Percentiles rank a stretch among this genome's conserved stretches.
phyloP scores from a whole-genome alignment of 2,113 vertebrate species.

The Hepsetus odoe region DNA sequence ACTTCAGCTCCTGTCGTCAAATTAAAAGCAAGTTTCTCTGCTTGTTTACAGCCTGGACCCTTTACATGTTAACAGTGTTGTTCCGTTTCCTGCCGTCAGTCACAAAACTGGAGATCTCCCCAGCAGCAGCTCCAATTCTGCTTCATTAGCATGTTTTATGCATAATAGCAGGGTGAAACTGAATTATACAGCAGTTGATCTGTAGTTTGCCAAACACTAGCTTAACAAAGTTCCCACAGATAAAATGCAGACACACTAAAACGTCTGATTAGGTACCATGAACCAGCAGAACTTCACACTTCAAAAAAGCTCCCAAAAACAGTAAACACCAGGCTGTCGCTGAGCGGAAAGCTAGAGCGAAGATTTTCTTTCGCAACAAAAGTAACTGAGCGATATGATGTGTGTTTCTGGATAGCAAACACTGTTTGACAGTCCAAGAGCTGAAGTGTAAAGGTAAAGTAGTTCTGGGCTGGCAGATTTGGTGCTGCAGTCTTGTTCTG shows the following conservation, averaged over 20 bases:
- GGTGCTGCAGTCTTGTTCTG: constrained; percentile 15
- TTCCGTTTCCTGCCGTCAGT: constrained; percentile 3
- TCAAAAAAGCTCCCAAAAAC: neutral
- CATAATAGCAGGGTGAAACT: neutral
- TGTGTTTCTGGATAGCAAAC: constrained; percentile 21
- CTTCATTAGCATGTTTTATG: constrained; percentile 39
- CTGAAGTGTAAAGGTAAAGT: neutral
- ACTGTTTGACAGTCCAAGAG: constrained; percentile 26
- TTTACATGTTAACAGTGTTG: neutral
- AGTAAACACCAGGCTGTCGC: neutral
- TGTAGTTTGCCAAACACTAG: neutral
- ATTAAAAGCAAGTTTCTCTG: neutral
- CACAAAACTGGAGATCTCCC: constrained; percentile 2
- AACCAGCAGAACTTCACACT: too few relatives aligned
- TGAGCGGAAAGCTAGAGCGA: neutral
- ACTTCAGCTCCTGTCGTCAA: neutral
- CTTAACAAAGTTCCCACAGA: neutral
- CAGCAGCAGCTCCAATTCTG: constrained; percentile 1
- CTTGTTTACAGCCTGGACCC: neutral
- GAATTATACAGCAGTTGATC: neutral
- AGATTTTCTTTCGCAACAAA: neutral
- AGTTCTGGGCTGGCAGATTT: constrained; percentile 17
- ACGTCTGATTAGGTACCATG: too few relatives aligned
- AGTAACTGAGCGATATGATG: neutral
- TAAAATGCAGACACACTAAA: neutral